These are phyloP conservation scores for Rhizomys pruinosus DNA, from an alignment of 2,113 vertebrate genomes.

Conservation along the genomic window DNA sequence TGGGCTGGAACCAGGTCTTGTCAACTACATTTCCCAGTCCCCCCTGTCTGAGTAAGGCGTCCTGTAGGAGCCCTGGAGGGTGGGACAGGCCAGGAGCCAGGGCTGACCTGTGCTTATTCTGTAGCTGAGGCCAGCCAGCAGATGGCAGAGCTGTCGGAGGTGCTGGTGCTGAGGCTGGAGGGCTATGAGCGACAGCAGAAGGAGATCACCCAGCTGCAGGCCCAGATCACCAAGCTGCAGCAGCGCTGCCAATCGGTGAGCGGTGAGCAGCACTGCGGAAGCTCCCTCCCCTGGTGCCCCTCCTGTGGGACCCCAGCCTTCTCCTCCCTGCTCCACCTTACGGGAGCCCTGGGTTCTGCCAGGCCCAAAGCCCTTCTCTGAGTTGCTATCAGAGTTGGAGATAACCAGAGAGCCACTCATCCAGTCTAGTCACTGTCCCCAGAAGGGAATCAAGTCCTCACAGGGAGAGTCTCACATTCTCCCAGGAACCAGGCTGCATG, in stretches of 20 bases:
- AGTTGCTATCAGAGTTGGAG: background rate
- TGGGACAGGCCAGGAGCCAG: background rate
- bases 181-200: constrained; percentile 90
- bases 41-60: background rate
- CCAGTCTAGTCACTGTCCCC: background rate
- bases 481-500: background rate
- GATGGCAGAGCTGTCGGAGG: constrained; percentile 89
- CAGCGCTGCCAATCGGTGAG: constrained; percentile 90
- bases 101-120: background rate
- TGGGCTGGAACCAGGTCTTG: background rate
- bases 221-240: constrained; percentile 90
- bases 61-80: background rate
- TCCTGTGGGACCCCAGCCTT: accelerated
- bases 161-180: constrained; percentile 90
- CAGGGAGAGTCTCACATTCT: background rate
- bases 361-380: background rate
- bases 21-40: background rate
- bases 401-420: background rate
- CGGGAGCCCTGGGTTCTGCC: background rate
- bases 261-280: constrained; percentile 77
- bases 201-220: constrained; percentile 91
- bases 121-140: constrained; percentile 91
- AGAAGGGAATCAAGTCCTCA: background rate
- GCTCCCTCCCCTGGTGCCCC: background rate
- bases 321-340: background rate